A percentile compares a stretch with the other conserved stretches of the same genome.
Evolutionary conservation across 2,888 invertebrate species (phyloP).

Genomic region (Torymus auratus): DNA sequence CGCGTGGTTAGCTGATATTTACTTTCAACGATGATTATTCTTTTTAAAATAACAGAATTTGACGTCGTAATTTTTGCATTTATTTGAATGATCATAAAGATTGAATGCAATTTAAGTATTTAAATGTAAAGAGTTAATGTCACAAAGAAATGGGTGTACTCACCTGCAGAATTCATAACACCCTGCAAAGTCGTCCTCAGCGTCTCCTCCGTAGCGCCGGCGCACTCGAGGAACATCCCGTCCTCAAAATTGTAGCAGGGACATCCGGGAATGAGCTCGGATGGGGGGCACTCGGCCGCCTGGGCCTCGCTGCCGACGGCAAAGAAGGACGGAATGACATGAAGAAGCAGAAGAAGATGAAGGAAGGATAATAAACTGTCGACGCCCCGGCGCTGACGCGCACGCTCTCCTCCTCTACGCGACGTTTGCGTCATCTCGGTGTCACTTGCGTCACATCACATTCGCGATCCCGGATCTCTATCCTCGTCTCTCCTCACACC

Average conservation of each 20-base stretch:
- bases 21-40: no score
- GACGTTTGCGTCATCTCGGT: slow-evolving; percentile 68
- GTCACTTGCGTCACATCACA: slow-evolving; percentile 67
- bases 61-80: no score
- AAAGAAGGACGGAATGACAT: slow-evolving; percentile 60
- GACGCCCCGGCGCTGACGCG: slow-evolving; percentile 54
- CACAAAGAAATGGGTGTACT: slow-evolving; percentile 40
- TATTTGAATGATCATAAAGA: no score
- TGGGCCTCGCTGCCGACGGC: slow-evolving; percentile 62
- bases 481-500: slow-evolving; percentile 51
- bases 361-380: slow-evolving; percentile 27
- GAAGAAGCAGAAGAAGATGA: neutral
- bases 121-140: neutral
- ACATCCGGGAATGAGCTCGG: slow-evolving; percentile 82
- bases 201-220: slow-evolving; percentile 86
- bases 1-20: no score
- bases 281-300: slow-evolving; percentile 71
- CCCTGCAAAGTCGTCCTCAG: slow-evolving; percentile 85
- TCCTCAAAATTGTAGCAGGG: slow-evolving; percentile 95
- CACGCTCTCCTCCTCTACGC: slow-evolving; percentile 58
- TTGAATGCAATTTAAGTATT: no score
- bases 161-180: slow-evolving; percentile 76
- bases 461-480: slow-evolving; percentile 10
- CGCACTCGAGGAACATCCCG: slow-evolving; percentile 92
- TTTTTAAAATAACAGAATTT: no score